Conservation (phyloP, 2,797 vertebrate species). For the Crenichthys baileyi region DNA sequence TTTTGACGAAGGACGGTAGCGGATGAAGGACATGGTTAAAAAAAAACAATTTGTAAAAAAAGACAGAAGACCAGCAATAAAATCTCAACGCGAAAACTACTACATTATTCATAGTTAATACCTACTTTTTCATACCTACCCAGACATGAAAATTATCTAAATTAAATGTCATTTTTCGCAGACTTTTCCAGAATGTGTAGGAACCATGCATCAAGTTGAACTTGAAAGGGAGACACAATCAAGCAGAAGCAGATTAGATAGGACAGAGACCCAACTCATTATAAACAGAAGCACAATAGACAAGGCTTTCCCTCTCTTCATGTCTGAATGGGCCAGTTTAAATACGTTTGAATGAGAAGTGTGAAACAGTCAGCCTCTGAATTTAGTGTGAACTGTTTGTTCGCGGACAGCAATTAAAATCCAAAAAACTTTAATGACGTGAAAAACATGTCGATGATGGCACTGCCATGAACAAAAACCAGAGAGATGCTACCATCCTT, state of each 20-base stretch:
- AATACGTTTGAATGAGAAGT: constrained; percentile 46
- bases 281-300: constrained; percentile 52
- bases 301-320: constrained; percentile 43
- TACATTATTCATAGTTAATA: no score
- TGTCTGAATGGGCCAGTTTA: constrained; percentile 53
- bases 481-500: no score
- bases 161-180: neutral
- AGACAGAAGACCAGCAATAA: no score
- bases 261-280: constrained; percentile 41
- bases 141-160: neutral
- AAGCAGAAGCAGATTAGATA: constrained; percentile 40
- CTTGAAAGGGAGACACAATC: constrained; percentile 38
- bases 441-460: no score
- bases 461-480: no score
- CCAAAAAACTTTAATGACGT: constrained; percentile 58
- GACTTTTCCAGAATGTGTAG: neutral
- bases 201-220: constrained; percentile 65
- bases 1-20: no score
- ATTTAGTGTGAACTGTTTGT: constrained; percentile 55
- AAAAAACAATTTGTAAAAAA: no score
- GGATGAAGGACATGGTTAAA: no score
- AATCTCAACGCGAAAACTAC: no score
- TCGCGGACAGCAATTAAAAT: constrained; percentile 62
- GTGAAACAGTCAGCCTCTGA: constrained; percentile 58
- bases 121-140: neutral